Evolutionary conservation across 2,797 vertebrate genomes (phyloP).

Genomic region (Betta splendens): DNA sequence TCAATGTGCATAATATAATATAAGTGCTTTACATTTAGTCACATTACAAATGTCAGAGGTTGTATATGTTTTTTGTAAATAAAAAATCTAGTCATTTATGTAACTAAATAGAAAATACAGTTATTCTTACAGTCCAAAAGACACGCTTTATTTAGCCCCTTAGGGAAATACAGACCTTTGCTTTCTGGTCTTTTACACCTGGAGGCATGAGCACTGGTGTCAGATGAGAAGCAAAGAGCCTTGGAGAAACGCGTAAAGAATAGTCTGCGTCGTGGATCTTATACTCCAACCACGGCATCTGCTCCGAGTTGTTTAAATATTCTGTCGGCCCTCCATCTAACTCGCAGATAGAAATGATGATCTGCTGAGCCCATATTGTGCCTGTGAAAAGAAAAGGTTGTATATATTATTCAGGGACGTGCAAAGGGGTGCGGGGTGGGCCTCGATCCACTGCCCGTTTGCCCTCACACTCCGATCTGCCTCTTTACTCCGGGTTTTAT

Average conservation of each 20-base stretch:
- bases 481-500: no score
- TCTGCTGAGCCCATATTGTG: constrained; percentile 76
- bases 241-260: constrained; percentile 51
- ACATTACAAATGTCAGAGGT: no score
- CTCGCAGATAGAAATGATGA: constrained; percentile 65
- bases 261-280: constrained; percentile 22
- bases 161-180: constrained; percentile 61
- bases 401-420: not conserved
- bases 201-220: constrained; percentile 59
- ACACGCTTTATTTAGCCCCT: no score
- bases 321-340: not conserved
- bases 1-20: no score
- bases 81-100: no score
- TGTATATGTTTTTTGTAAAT: no score
- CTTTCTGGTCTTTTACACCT: constrained; percentile 60
- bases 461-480: no score
- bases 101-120: no score
- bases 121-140: no score
- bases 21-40: no score
- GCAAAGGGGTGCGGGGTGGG: no score
- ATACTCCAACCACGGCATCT: constrained; percentile 76
- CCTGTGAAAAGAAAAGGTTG: constrained; percentile 39
- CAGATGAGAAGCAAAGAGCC: constrained; percentile 69
- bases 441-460: no score
- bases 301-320: constrained; percentile 49